These are phyloP conservation scores for Sympetrum striolatum DNA, from an alignment of 2,888 invertebrate species.

Conservation along the genomic window DNA sequence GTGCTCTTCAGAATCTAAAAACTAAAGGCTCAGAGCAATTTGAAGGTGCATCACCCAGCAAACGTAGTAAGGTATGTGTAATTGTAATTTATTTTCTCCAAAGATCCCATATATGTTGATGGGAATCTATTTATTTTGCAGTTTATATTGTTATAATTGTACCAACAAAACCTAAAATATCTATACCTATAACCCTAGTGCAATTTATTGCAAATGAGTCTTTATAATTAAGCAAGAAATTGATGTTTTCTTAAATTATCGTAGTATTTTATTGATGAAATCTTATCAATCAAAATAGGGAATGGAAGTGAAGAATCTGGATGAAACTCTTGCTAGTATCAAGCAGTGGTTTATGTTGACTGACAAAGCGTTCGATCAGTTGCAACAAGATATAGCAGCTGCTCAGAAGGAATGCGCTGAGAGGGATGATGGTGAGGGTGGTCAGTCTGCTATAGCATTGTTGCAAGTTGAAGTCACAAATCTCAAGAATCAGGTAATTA, in stretches of 20 bases:
- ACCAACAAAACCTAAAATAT: too few species aligned
- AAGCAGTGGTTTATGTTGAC: conserved; percentile 79
- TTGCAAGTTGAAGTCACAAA: conserved; percentile 75
- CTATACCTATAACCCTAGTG: too few species aligned
- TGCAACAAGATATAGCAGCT: conserved; percentile 66
- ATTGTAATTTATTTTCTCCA: background rate
- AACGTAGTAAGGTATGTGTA: conserved; percentile 56
- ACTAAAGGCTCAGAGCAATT: conserved; percentile 64
- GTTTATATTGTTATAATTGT: background rate
- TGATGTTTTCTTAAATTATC: background rate
- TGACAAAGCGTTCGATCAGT: conserved; percentile 74
- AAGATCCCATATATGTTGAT: too few species aligned
- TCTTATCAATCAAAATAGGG: conserved; percentile 51
- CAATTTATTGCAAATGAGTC: background rate
- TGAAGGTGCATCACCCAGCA: conserved; percentile 57
- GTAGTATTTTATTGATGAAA: background rate
- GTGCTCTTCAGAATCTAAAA: conserved; percentile 76
- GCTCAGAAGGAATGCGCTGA: conserved; percentile 56
- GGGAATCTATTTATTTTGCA: too few species aligned
- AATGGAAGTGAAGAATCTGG: conserved; percentile 58
- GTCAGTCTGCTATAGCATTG: conserved; percentile 70
- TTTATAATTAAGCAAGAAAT: background rate
- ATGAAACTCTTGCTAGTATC: conserved; percentile 66
- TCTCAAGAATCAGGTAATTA: conserved; percentile 65
- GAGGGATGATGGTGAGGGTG: conserved; percentile 71